Evolutionary conservation across 1,140 invertebrate species (phyloP).

Genomic region (Cydia pomonella): DNA sequence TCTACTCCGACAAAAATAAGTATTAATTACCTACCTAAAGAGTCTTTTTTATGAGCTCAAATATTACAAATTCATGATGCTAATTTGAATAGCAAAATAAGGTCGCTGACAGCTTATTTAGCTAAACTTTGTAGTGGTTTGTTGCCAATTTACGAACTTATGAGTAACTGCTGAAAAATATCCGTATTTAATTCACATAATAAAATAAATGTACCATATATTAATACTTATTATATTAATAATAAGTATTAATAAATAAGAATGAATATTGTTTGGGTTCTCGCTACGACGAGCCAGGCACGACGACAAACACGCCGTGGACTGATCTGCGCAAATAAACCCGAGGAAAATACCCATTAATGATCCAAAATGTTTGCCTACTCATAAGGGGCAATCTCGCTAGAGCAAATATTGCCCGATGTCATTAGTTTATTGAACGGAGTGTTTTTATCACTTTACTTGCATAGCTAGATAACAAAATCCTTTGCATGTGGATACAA

Average conservation of each 20-base stretch:
- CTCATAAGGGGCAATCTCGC: slow-evolving; percentile 15
- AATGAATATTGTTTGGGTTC: neutral
- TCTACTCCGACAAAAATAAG: too few relatives aligned
- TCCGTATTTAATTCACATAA: too few relatives aligned
- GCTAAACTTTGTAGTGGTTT: too few relatives aligned
- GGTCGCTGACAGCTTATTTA: too few relatives aligned
- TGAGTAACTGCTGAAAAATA: too few relatives aligned
- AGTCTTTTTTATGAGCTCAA: too few relatives aligned
- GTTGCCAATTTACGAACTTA: too few relatives aligned
- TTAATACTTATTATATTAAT: neutral
- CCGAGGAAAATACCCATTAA: slow-evolving; percentile 44
- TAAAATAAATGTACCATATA: too few relatives aligned
- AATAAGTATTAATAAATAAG: neutral
- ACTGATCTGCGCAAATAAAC: slow-evolving; percentile 45
- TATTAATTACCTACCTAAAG: too few relatives aligned
- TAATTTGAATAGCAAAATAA: too few relatives aligned
- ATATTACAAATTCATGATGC: too few relatives aligned
- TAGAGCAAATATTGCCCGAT: slow-evolving; percentile 1
- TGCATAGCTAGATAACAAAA: neutral
- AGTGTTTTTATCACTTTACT: neutral
- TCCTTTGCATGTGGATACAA: too few relatives aligned
- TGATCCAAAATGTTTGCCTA: slow-evolving; percentile 22
- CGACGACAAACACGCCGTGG: slow-evolving; percentile 19
- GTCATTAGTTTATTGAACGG: slow-evolving; percentile 7
- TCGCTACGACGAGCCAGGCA: neutral